Evolutionary conservation across 1,140 invertebrate genomes (phyloP).

Genomic region (Paralvinella palmiformis): DNA sequence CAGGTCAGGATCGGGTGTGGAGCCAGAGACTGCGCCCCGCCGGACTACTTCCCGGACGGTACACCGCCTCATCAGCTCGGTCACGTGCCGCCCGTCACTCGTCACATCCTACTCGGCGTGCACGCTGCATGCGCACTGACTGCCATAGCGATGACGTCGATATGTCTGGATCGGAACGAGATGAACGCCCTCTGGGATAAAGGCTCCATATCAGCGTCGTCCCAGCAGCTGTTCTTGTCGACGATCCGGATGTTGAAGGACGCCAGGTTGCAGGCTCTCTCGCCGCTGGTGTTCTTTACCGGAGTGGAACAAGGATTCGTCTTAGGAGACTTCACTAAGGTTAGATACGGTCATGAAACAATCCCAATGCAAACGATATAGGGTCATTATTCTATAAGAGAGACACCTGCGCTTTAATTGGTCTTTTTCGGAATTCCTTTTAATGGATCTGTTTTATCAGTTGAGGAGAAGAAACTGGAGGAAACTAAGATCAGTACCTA

Average conservation of each 20-base stretch:
- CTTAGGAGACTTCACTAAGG: slow-evolving; percentile 18
- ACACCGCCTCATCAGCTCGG: slow-evolving; percentile 18
- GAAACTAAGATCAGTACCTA: no score
- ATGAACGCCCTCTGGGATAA: background rate
- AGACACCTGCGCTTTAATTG: no score
- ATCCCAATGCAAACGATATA: no score
- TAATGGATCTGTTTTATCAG: no score
- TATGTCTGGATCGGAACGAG: slow-evolving; percentile 31
- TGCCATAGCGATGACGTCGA: slow-evolving; percentile 34
- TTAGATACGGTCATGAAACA: no score
- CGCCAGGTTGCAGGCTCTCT: slow-evolving; percentile 41
- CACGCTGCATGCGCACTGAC: slow-evolving; percentile 40
- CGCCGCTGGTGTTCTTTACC: slow-evolving; percentile 48
- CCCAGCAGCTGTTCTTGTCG: slow-evolving; percentile 32
- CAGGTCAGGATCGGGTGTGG: slow-evolving; percentile 19
- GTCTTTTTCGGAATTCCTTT: no score
- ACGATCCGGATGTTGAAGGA: slow-evolving; percentile 43
- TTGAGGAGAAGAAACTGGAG: no score
- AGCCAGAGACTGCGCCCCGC: slow-evolving; percentile 13
- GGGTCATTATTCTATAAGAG: no score
- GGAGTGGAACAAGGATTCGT: slow-evolving; percentile 50
- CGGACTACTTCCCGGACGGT: slow-evolving; percentile 18
- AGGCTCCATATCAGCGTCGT: slow-evolving; percentile 14
- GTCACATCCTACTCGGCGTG: slow-evolving; percentile 38
- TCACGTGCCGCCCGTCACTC: slow-evolving; percentile 29